Base-by-base conservation (phyloP, 2,113 vertebrate genomes). In the Dipodomys ordii region DNA sequence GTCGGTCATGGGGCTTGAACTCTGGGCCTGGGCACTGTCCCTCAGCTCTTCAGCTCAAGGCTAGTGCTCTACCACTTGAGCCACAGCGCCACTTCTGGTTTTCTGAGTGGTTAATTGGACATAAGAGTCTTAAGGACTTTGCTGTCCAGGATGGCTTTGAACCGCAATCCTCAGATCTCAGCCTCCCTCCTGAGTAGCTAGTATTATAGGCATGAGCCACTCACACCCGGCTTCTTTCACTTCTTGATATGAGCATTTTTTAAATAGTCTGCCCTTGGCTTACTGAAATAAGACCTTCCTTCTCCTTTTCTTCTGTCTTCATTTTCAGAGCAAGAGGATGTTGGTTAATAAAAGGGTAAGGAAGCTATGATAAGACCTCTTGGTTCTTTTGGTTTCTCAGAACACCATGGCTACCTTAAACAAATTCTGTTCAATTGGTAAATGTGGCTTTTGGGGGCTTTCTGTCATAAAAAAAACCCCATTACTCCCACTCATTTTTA, bases 351-450 rank as follows among this genome's bases (percentile, higher is more conserved):
- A 8, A 64, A 57, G 16, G 67, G 22, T 49, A 88, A 88, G 53
- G 87, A 77, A 86, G 23, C 35, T 32, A 57, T 39, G 69, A 79
- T 73, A 92, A 62, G 23, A 19, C 68, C 72, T 18, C 27, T 89
- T 79, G 46, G 18, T 74, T 94, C 46, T 20, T 83, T 87, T 69
- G 74, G 18, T 67, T 90, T 84, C 90, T 95, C 90, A 73, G 65
- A 92, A 79, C 8, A 89, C 28, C 19, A 77, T 3, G 88, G 30
- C 6, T 35, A 20, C 83, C 23, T 83, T 87, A 67, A 46, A 9
- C 49, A 84, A 93, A 16, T 71, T 91, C 39, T 89, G 81, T 83
- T 95, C 72, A 89, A 79, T 65, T 69, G 57, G n/a, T 30, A 64
- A 79, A 76, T 19, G 23, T 72, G 60, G 9, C 28, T 93, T 94